Conservation (phyloP, 1,140 invertebrate genomes). For the Neomicropteryx cornuta region DNA sequence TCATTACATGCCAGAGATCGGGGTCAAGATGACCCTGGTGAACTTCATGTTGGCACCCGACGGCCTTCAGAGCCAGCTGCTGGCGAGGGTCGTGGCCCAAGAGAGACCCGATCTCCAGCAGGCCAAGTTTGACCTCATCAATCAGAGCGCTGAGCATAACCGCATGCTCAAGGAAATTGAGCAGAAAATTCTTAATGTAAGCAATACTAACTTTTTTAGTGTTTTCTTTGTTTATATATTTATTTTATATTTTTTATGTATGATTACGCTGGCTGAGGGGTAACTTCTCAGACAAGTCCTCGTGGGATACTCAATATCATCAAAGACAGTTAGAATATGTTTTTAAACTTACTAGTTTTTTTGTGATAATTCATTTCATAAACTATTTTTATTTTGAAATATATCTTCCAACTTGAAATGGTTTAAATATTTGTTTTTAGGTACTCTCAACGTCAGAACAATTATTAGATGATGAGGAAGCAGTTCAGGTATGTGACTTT, state of each 20-base stretch:
- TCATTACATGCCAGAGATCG: conserved; percentile 84
- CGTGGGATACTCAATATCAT: not conserved
- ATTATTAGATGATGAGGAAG: conserved; percentile 91
- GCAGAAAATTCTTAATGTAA: conserved; percentile 65
- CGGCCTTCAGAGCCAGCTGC: conserved; percentile 83
- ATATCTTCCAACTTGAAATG: no score
- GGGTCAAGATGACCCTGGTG: conserved; percentile 85
- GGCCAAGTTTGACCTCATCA: conserved; percentile 80
- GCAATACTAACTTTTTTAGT: not conserved
- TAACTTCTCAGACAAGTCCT: not conserved
- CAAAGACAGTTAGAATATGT: not conserved
- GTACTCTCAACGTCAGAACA: conserved; percentile 82
- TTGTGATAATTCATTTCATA: no score
- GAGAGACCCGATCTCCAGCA: conserved; percentile 88
- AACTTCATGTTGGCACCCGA: conserved; percentile 89
- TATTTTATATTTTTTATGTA: not conserved
- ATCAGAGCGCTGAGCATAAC: conserved; percentile 86
- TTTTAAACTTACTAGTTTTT: no score
- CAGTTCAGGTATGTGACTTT: conserved; percentile 68
- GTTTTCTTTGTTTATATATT: not conserved
- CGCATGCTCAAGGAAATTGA: conserved; percentile 89
- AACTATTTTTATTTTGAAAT: no score
- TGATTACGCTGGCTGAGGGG: not conserved
- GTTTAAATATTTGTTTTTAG: no score
- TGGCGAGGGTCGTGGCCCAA: conserved; percentile 82